These are phyloP conservation scores for Oedothorax gibbosus DNA, from an alignment of 1,140 invertebrate species.

Conservation along the genomic window DNA sequence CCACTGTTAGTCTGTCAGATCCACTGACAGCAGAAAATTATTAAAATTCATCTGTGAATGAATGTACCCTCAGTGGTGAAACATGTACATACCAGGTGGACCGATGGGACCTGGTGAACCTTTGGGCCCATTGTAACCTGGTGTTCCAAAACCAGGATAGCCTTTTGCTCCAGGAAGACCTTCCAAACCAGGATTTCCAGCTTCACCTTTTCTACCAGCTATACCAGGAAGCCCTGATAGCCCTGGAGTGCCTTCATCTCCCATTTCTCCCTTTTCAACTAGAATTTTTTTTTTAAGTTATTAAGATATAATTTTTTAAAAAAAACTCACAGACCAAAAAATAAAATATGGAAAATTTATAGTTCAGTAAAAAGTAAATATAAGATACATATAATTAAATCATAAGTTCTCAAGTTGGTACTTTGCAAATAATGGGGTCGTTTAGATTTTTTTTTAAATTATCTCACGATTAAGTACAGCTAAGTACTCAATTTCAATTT, in stretches of 20 bases:
- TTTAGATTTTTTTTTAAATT: no score
- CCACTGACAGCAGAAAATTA: no score
- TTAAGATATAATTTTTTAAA: background rate
- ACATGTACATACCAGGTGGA: slow-evolving; percentile 69
- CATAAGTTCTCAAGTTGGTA: no score
- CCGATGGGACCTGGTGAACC: slow-evolving; percentile 69
- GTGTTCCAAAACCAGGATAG: slow-evolving; percentile 59
- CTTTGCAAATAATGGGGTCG: no score
- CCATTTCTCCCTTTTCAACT: slow-evolving; percentile 64
- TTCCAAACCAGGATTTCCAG: slow-evolving; percentile 62
- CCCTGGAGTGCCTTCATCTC: slow-evolving; percentile 67
- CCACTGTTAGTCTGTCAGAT: no score
- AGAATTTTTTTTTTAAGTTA: background rate
- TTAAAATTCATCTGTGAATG: background rate
- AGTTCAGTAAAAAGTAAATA: background rate
- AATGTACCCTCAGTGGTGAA: background rate
- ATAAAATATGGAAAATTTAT: background rate
- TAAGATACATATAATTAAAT: no score
- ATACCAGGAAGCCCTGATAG: slow-evolving; percentile 63
- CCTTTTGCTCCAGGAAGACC: slow-evolving; percentile 70
- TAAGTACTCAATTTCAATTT: no score
- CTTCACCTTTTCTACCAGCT: slow-evolving; percentile 62
- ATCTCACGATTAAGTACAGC: no score
- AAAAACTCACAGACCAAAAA: background rate
- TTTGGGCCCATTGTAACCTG: slow-evolving; percentile 55